Base-by-base conservation (phyloP, 2,888 invertebrate genomes). In the Brenthis hecate region DNA sequence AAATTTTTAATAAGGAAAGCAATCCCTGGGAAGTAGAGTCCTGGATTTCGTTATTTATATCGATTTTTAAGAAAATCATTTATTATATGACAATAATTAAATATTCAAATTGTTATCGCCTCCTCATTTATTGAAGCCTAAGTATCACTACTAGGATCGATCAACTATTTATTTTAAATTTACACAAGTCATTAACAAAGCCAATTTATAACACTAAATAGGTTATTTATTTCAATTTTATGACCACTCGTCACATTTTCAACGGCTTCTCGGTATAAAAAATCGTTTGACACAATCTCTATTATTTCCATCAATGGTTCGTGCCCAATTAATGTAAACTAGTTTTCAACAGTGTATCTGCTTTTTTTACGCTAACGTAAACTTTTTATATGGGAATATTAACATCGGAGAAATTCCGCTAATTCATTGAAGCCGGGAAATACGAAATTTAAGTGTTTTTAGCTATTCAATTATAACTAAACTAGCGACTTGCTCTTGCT, bases 331-430 rank as follows among this genome's bases (percentile, higher is more conserved):
- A 68, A 56, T 51, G 68, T 66, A 70, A 68, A 72, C 68, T 56
- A 70, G 63, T 68, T 72, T 64, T 70, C 70, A 68, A 63, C 70
- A 63, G 65, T 65, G 48, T 36, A 57, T 61, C 69, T 72, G 72
- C 61, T 72, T 72, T 72, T 65, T 67, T 68, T 72, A 65, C 65
- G 69, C 64, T 72, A 72, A 66, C 64, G 64, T 69, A 71, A 71
- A 68, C 71, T 47, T 70, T 70, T 72, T 69, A 62, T 65, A 57
- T 65, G 56, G 57, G 54, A 58, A 60, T 69, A 69, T 69, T 69
- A 70, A 65, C 65, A 50, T 19, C 51, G 13, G 48, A 19, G 60
- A 66, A 64, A 54, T 58, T 55, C 54, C 47, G 56, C 61, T 53
- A 56, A 55, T 70, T 65, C 62, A 58, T 63, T 65, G 58, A 50